A percentile compares a stretch with the other conserved stretches of the same genome.
Conservation (phyloP, 2,888 invertebrate genomes). For the Troides helena region DNA sequence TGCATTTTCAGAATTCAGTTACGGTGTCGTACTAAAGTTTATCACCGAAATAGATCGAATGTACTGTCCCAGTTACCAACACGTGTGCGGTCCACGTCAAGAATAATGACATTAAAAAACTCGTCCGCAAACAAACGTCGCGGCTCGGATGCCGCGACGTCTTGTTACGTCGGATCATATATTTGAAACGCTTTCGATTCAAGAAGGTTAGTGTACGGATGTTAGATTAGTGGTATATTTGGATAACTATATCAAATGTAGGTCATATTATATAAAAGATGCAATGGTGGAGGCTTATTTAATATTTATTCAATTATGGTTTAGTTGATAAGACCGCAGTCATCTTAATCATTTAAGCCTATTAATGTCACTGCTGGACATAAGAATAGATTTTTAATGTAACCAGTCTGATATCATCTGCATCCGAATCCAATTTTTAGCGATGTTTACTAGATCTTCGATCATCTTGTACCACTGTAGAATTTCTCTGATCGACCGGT, state of each 20-base stretch:
- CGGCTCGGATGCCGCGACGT: constrained; percentile 6
- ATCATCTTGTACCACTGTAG: too few relatives aligned
- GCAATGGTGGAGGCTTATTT: too few relatives aligned
- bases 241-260: neutral
- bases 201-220: neutral
- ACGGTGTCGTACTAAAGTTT: constrained; percentile 19
- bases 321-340: neutral
- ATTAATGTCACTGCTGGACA: neutral
- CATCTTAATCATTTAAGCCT: neutral
- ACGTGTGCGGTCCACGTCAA: constrained; percentile 35
- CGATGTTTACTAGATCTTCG: neutral
- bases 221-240: neutral
- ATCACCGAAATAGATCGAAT: constrained; percentile 32
- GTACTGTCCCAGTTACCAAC: constrained; percentile 31
- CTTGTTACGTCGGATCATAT: constrained; percentile 9
- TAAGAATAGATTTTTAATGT: neutral
- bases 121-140: constrained; percentile 20
- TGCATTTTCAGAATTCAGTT: constrained; percentile 19
- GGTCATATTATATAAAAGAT: too few relatives aligned
- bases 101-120: constrained; percentile 38
- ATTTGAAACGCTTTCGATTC: constrained; percentile 17
- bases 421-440: neutral
- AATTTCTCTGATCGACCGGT: neutral
- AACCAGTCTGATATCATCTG: neutral
- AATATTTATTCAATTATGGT: neutral